Evolutionary conservation across 1,140 invertebrate species (phyloP).

Genomic region (Brachionus koreanus): DNA sequence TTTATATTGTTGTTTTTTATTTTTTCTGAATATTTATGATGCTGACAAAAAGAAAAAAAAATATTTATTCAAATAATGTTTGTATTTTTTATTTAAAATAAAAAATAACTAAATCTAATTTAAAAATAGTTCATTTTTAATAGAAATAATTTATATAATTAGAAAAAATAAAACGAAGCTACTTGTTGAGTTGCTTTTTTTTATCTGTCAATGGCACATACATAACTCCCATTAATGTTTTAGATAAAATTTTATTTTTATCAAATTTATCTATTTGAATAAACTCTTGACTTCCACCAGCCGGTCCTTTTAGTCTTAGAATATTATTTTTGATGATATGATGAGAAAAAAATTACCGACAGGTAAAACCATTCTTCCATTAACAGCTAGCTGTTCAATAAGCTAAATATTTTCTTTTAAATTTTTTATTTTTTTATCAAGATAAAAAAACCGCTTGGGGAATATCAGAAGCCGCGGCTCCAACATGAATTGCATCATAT

Average conservation of each 20-base stretch:
- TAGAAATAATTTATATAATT: background rate
- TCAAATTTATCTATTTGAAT: slow-evolving; percentile 72
- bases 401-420: slow-evolving; percentile 58
- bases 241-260: slow-evolving; percentile 73
- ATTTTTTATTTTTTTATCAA: background rate
- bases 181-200: slow-evolving; percentile 62
- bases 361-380: slow-evolving; percentile 84
- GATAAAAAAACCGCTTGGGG: slow-evolving; percentile 67
- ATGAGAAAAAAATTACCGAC: slow-evolving; percentile 64
- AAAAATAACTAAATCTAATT: too few species aligned
- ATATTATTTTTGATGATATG: too few species aligned
- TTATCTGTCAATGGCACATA: slow-evolving; percentile 94
- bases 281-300: slow-evolving; percentile 57
- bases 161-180: background rate
- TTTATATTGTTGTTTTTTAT: slow-evolving; percentile 7
- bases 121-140: background rate
- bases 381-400: slow-evolving; percentile 70
- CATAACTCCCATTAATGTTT: slow-evolving; percentile 85
- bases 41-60: background rate
- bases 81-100: too few species aligned
- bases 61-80: background rate
- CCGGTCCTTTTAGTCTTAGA: slow-evolving; percentile 53
- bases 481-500: slow-evolving; percentile 88
- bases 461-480: slow-evolving; percentile 75
- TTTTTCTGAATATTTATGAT: background rate